Conservation (phyloP, 1,140 invertebrate genomes). For the Trachelipus rathkii region DNA sequence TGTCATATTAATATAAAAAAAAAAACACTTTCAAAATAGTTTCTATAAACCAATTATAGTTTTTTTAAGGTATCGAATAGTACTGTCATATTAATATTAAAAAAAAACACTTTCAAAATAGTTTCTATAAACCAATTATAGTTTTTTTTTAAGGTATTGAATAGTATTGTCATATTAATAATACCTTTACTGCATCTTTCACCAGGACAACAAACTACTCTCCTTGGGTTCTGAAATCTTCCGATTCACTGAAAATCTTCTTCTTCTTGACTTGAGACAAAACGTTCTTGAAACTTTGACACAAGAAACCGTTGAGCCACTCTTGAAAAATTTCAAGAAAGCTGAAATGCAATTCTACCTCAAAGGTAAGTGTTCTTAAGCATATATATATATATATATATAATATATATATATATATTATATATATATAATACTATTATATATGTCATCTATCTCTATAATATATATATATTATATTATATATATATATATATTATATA, state of each 20-base stretch:
- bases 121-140: too few relatives aligned
- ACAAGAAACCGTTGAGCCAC: constrained; percentile 65
- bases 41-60: too few relatives aligned
- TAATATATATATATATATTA: constrained; percentile 15
- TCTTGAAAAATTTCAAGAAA: constrained; percentile 69
- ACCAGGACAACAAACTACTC: constrained; percentile 63
- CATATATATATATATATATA: constrained; percentile 14
- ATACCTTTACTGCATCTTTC: neutral
- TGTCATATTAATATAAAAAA: too few relatives aligned
- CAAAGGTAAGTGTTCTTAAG: constrained; percentile 59
- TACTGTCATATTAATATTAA: too few relatives aligned
- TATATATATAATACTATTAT: too few relatives aligned
- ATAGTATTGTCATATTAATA: too few relatives aligned
- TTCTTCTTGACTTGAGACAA: constrained; percentile 65
- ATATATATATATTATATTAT: neutral
- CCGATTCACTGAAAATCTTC: constrained; percentile 60
- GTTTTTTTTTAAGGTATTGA: too few relatives aligned
- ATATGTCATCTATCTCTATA: neutral
- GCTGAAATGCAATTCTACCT: constrained; percentile 65
- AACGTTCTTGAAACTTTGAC: constrained; percentile 69
- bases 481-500: too few relatives aligned
- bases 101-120: too few relatives aligned
- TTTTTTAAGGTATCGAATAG: too few relatives aligned
- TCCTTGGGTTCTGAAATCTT: constrained; percentile 62
- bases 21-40: too few relatives aligned